Conservation (phyloP, 2,113 vertebrate species). For the human region DNA sequence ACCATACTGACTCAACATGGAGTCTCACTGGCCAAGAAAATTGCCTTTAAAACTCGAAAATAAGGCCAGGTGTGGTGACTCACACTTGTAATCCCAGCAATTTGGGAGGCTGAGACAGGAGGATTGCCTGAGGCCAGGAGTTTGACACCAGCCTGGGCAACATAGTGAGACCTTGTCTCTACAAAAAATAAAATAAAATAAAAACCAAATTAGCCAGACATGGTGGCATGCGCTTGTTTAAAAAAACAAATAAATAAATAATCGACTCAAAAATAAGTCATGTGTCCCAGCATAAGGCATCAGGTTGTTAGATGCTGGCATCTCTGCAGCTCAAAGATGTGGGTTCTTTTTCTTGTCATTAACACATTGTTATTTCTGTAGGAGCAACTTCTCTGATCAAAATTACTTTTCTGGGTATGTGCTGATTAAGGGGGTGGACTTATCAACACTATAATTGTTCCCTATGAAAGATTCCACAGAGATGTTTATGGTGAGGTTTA, state of each 20-base stretch:
- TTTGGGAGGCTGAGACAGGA: too few relatives aligned
- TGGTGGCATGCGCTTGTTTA: too few relatives aligned
- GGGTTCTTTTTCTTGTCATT: slow-evolving; percentile 27
- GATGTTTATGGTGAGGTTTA: slow-evolving; percentile 20
- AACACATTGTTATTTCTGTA: background rate
- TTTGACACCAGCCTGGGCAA: too few relatives aligned
- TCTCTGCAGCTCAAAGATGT: slow-evolving; percentile 35
- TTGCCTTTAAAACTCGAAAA: slow-evolving; percentile 20
- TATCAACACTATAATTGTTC: background rate
- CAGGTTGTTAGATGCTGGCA: background rate
- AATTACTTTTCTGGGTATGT: background rate
- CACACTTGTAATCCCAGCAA: too few relatives aligned
- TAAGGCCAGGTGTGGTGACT: too few relatives aligned
- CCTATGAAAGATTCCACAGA: background rate
- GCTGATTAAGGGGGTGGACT: background rate
- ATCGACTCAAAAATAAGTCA: background rate
- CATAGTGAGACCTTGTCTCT: too few relatives aligned
- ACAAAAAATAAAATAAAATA: too few relatives aligned
- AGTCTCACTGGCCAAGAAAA: background rate
- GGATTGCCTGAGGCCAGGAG: too few relatives aligned
- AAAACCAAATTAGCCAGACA: too few relatives aligned
- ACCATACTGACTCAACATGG: background rate
- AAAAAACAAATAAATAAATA: too few relatives aligned
- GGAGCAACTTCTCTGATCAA: slow-evolving; percentile 13
- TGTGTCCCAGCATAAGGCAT: background rate